Conservation (phyloP, 2,888 invertebrate genomes). For the Aelia acuminata region DNA sequence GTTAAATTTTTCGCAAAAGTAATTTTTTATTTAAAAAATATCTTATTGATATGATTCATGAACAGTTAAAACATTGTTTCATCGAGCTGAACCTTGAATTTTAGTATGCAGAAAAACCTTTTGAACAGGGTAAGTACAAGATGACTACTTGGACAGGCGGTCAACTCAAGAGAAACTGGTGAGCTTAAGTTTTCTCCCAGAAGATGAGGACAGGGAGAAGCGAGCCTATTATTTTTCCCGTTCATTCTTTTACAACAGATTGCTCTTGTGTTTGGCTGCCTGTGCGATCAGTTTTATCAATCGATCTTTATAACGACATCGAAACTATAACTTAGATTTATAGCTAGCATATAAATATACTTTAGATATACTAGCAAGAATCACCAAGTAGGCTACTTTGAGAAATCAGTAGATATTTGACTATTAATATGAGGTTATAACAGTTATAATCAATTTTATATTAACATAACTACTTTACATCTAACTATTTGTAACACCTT, state of each 20-base stretch:
- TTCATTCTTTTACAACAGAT: background rate
- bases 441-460: background rate
- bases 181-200: too few relatives aligned
- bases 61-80: background rate
- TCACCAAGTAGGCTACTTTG: background rate
- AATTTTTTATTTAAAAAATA: background rate
- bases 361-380: too few relatives aligned
- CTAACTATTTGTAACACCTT: too few relatives aligned
- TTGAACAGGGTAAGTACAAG: slow-evolving; percentile 41
- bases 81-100: background rate
- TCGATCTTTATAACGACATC: background rate
- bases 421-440: too few relatives aligned
- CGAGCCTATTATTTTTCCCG: background rate
- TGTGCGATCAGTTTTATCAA: background rate
- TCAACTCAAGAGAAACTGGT: background rate
- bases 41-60: slow-evolving; percentile 21
- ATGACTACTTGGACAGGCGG: background rate
- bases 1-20: slow-evolving; percentile 14
- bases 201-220: too few relatives aligned
- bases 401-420: too few relatives aligned
- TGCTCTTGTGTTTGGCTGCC: background rate
- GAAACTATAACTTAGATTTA: background rate
- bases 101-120: slow-evolving; percentile 39
- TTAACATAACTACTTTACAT: background rate
- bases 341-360: too few relatives aligned